Conservation (phyloP, 2,888 invertebrate species). For the Napeogenes inachia region DNA sequence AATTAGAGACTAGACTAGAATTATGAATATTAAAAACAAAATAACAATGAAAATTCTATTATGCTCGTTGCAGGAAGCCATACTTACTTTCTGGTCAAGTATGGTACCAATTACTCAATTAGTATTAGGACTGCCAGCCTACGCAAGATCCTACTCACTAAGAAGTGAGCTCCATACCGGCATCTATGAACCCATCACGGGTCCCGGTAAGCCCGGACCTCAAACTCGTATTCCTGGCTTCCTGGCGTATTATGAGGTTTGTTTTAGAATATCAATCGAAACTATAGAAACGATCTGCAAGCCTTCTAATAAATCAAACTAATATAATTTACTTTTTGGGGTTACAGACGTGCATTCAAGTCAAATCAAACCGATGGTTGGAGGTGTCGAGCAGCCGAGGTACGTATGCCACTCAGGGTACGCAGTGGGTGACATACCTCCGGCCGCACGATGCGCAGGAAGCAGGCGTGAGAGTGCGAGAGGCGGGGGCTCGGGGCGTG, state of each 20-base stretch:
- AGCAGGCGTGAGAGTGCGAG: constrained; percentile 78
- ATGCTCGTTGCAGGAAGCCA: constrained; percentile 30
- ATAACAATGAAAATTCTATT: not conserved
- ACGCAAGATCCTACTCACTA: constrained; percentile 85
- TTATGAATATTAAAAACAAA: not conserved
- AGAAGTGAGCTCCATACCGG: constrained; percentile 68
- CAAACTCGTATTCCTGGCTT: constrained; percentile 85
- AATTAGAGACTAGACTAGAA: not conserved
- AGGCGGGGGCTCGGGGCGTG: constrained; percentile 81
- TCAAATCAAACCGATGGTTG: constrained; percentile 78
- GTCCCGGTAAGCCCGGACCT: constrained; percentile 83
- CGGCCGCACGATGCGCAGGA: constrained; percentile 80
- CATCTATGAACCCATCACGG: constrained; percentile 78
- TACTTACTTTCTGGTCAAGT: constrained; percentile 84
- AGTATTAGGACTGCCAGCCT: constrained; percentile 85
- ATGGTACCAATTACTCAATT: constrained; percentile 82
- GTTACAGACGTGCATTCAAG: constrained; percentile 75
- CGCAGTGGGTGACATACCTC: constrained; percentile 89
- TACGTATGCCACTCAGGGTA: constrained; percentile 83
- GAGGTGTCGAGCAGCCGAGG: constrained; percentile 80
- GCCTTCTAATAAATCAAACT: too few species aligned
- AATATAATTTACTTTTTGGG: too few species aligned
- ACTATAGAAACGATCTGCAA: not conserved
- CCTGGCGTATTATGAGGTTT: constrained; percentile 85
- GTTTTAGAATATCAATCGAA: constrained; percentile 8